phyloP scores from a whole-genome alignment of 2,888 invertebrate genomes.

The Myopa testacea region DNA sequence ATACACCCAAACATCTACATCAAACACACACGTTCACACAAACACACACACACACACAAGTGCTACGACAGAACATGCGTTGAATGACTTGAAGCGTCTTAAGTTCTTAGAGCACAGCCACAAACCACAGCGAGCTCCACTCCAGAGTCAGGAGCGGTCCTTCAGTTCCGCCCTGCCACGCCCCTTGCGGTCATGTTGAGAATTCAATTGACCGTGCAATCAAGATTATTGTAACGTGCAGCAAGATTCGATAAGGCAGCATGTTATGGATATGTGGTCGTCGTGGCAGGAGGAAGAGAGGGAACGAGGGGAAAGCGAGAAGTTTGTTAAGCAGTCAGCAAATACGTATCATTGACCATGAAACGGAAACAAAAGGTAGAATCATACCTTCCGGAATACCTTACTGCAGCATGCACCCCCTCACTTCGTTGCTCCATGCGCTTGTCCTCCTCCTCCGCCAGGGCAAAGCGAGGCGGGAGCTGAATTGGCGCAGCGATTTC shows the following conservation, averaged over 20 bases:
- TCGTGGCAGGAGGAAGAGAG: no score
- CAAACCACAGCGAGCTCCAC: background rate
- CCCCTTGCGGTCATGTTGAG: constrained; percentile 57
- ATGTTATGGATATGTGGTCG: constrained; percentile 1
- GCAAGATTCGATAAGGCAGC: constrained; percentile 36
- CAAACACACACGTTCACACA: background rate
- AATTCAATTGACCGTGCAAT: constrained; percentile 66
- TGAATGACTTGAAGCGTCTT: constrained; percentile 13
- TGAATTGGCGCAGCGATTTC: constrained; percentile 23
- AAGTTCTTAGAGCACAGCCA: constrained; percentile 3
- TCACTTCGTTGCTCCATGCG: background rate
- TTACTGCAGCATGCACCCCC: background rate
- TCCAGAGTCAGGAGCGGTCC: constrained; percentile 47
- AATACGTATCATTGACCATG: constrained; percentile 40
- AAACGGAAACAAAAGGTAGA: constrained; percentile 49
- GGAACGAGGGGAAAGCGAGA: background rate
- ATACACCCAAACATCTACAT: background rate
- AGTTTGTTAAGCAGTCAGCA: background rate
- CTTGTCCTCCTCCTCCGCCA: background rate
- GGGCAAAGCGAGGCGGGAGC: background rate
- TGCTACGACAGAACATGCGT: background rate
- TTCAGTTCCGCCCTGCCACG: background rate
- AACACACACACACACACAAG: background rate
- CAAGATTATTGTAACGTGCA: constrained; percentile 60
- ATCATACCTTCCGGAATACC: constrained; percentile 41